phyloP scores from a whole-genome alignment of 2,888 invertebrate genomes.

The Dusona sp. region DNA sequence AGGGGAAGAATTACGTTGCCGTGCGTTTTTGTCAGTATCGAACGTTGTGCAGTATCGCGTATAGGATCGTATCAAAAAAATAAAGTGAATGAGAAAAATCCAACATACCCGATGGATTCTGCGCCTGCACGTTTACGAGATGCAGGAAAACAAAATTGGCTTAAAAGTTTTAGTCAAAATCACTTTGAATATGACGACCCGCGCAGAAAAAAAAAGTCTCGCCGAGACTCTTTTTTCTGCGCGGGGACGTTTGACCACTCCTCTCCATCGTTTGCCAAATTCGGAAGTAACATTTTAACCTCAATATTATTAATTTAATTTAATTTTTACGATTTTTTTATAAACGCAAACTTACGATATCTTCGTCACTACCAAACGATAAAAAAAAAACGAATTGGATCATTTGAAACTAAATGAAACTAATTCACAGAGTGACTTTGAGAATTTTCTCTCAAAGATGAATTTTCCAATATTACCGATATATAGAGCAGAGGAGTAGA shows the following conservation, averaged over 20 bases:
- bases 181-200: neutral
- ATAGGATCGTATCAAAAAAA: neutral
- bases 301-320: neutral
- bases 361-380: too few species aligned
- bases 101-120: neutral
- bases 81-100: neutral
- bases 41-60: neutral
- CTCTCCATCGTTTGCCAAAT: neutral
- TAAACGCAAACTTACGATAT: too few species aligned
- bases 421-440: too few species aligned
- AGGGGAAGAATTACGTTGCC: conserved; percentile 2
- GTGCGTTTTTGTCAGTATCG: neutral
- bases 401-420: too few species aligned
- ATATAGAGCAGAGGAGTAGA: too few species aligned
- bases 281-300: neutral
- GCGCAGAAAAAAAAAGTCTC: too few species aligned
- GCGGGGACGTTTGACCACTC: too few species aligned
- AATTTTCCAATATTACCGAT: neutral
- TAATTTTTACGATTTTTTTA: too few species aligned
- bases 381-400: too few species aligned
- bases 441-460: too few species aligned
- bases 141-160: neutral
- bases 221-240: too few species aligned
- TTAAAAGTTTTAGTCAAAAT: neutral
- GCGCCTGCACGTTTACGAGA: conserved; percentile 4